A percentile compares a stretch with the other conserved stretches of the same genome.
Conservation (phyloP, 1,140 invertebrate genomes). For the Ostrea denselamellosa region DNA sequence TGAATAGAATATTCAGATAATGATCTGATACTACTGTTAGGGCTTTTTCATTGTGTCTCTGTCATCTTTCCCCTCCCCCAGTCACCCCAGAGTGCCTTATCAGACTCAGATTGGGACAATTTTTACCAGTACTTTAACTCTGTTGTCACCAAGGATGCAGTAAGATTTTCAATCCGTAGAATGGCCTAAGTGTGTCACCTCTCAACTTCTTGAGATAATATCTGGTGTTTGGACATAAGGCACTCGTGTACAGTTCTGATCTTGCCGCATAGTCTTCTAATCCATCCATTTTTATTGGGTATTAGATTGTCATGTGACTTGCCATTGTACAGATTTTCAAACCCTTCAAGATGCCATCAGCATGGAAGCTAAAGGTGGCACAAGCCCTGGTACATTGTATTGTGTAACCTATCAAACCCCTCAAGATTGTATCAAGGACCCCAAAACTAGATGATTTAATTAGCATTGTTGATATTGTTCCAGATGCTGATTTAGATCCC, state of each 20-base stretch:
- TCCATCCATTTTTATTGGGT: slow-evolving; percentile 2
- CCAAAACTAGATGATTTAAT: slow-evolving; percentile 3
- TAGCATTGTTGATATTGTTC: slow-evolving; percentile 11
- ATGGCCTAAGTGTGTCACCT: slow-evolving; percentile 26
- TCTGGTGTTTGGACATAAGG: background rate
- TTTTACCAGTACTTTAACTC: background rate
- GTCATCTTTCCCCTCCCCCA: slow-evolving; percentile 6
- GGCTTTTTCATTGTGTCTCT: background rate
- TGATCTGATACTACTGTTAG: slow-evolving; percentile 17
- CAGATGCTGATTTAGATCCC: background rate
- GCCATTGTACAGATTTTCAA: slow-evolving; percentile 14
- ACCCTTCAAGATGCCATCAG: slow-evolving; percentile 18
- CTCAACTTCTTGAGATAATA: slow-evolving; percentile 11
- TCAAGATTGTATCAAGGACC: slow-evolving; percentile 4
- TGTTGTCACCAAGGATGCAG: slow-evolving; percentile 1
- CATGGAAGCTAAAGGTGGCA: slow-evolving; percentile 1
- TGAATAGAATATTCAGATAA: background rate
- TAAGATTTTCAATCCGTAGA: background rate
- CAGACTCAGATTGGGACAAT: background rate
- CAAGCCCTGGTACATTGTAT: background rate
- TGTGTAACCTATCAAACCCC: slow-evolving; percentile 11
- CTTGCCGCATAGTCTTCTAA: background rate
- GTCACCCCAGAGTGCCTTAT: slow-evolving; percentile 5
- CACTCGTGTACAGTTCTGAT: background rate
- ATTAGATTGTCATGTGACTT: background rate